Conservation (phyloP, 2,888 invertebrate genomes). For the Chromoteleia sp. region DNA sequence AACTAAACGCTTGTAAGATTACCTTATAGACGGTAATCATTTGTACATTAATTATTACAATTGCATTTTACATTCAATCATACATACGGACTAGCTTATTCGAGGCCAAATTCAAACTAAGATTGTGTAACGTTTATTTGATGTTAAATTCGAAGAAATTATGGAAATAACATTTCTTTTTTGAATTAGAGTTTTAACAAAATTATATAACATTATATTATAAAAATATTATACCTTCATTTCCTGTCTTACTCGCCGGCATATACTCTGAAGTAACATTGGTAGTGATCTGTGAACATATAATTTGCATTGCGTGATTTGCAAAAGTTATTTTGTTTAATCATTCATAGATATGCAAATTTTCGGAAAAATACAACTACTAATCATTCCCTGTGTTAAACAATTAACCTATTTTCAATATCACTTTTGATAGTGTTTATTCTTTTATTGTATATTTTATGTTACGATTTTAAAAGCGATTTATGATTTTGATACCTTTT, state of each 20-base stretch:
- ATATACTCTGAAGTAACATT: slow-evolving; percentile 72
- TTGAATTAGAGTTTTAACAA: too few species aligned
- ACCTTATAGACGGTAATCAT: slow-evolving; percentile 22
- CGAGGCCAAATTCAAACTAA: slow-evolving; percentile 2
- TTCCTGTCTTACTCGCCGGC: slow-evolving; percentile 75
- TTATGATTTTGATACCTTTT: slow-evolving; percentile 74
- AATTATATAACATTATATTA: too few species aligned
- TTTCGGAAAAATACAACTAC: background rate
- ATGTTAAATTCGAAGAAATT: slow-evolving; percentile 3
- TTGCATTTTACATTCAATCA: slow-evolving; percentile 9
- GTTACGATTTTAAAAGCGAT: background rate
- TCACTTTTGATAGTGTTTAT: too few species aligned
- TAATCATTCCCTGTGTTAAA: background rate
- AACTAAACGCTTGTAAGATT: background rate
- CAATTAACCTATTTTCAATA: too few species aligned
- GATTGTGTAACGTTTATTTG: background rate
- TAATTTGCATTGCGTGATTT: slow-evolving; percentile 20
- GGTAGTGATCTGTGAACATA: slow-evolving; percentile 68
- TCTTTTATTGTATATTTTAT: too few species aligned
- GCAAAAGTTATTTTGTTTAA: slow-evolving; percentile 4
- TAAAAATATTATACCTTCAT: slow-evolving; percentile 76
- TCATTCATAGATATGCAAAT: slow-evolving; percentile 1
- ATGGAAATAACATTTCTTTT: too few species aligned
- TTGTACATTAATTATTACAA: slow-evolving; percentile 38
- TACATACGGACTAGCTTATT: background rate